phyloP scores from a whole-genome alignment of 2,113 vertebrate species.

The Oreotragus oreotragus region DNA sequence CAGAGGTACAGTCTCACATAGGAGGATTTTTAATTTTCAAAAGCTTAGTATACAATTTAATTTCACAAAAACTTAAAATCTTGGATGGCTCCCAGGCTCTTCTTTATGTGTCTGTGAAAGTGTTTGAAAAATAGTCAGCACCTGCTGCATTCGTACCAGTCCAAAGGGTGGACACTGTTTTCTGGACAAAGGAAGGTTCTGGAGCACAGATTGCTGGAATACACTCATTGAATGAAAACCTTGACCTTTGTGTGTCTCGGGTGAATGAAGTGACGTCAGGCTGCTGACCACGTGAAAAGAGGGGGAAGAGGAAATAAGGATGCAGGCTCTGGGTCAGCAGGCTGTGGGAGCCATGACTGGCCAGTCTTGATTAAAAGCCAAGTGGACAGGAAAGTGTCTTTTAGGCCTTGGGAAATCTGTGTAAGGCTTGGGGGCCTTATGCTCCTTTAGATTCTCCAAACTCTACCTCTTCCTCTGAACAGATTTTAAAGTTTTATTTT shows the following conservation, averaged over 20 bases:
- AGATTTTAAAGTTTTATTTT: not conserved
- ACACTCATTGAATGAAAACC: not conserved
- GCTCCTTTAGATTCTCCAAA: not conserved
- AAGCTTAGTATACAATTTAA: not conserved
- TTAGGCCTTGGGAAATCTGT: not conserved
- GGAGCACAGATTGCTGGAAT: not conserved
- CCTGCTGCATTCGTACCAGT: rapidly evolving
- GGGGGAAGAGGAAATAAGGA: not conserved
- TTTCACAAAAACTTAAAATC: not conserved
- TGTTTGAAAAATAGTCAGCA: not conserved
- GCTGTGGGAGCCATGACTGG: not conserved
- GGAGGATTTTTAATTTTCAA: not conserved
- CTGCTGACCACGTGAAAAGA: not conserved
- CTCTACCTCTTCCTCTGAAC: not conserved
- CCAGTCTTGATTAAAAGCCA: not conserved
- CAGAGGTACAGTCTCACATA: not conserved
- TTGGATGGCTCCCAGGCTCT: not conserved
- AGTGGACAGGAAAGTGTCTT: not conserved
- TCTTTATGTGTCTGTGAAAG: not conserved
- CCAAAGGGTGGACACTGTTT: not conserved
- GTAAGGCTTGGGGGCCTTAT: not conserved
- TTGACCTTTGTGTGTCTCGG: not conserved
- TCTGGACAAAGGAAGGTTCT: not conserved
- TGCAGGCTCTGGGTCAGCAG: not conserved
- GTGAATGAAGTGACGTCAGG: not conserved